These are phyloP conservation scores for Motacilla alba DNA, from an alignment of 2,113 vertebrate species.

Conservation along the genomic window DNA sequence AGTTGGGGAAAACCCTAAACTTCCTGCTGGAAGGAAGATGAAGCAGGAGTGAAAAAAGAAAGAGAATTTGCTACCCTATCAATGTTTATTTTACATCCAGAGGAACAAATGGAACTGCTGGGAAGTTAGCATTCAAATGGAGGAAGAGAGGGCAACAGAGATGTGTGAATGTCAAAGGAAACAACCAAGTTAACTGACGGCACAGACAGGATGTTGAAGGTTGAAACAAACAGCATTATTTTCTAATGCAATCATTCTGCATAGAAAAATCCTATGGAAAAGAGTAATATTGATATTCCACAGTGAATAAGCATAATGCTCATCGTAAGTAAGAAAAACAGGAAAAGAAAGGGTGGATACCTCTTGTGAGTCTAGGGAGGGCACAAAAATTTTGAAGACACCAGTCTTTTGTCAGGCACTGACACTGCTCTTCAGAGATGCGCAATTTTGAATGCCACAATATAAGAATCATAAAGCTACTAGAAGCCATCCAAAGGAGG, in stretches of 20 bases:
- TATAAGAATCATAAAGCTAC: background rate
- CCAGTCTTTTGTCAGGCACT: background rate
- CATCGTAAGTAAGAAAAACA: background rate
- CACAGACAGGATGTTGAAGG: background rate
- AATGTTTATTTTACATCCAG: background rate
- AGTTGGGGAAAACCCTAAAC: background rate
- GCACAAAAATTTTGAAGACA: background rate
- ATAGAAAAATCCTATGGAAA: background rate
- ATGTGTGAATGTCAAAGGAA: background rate
- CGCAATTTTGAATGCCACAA: background rate
- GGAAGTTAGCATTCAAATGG: background rate
- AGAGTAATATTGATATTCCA: background rate
- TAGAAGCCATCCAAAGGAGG: background rate
- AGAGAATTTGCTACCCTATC: background rate
- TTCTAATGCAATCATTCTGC: background rate
- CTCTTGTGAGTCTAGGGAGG: background rate
- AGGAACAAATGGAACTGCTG: background rate
- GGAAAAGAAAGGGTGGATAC: background rate
- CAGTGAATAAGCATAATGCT: background rate
- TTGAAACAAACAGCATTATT: background rate
- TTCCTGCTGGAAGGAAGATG: background rate
- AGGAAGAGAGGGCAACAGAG: constrained; percentile 5
- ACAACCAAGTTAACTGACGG: background rate
- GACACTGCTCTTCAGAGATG: background rate
- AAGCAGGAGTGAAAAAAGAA: background rate